Base-by-base conservation (phyloP, 1,140 invertebrate genomes). In the Papilio machaon region DNA sequence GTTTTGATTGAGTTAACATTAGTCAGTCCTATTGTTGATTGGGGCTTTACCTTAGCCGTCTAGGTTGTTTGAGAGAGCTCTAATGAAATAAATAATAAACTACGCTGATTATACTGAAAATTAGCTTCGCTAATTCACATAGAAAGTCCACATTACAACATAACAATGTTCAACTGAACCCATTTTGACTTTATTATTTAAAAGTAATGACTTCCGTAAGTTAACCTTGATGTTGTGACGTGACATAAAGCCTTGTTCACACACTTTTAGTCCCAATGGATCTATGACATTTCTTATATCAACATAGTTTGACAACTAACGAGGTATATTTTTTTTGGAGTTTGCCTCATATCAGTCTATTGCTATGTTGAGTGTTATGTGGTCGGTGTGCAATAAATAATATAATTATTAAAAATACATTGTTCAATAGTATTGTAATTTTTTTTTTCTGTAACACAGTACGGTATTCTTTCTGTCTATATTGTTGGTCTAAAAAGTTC, bases 171-270 rank as follows among this genome's bases (percentile, higher is more conserved):
- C 15, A 17, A 17, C 52, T 15, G 15, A 54, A 54, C 52, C 49
- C 10, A 54, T 17, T 38, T 9, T 43, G 15, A 47, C 2, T 73
- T 47, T 47, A 47, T 74, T 43, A 46, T n/a, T 74, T 19, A 70
- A 47, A 74, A 73, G 15, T 19, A 74, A n/a, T 23, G 38, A 74
- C 38, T 74, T 74, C 46, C 73, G 9, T 4, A 6, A 13, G 35
- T 6, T 30, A 19, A 52, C 73, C 38, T 73, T 80, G 73, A n/a
- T 30, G 79, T 3, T 17, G 13, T 74, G 7, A 43, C 38, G 38
- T 47, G 73, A 74, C n/a, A 7, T 47, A 74, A 74, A 19, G 73
- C 73, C 64, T 35, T 70, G 64, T 70, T 17, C 30, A 70, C 64
- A 74, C 38, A 47, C 73, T 19, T 74, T 13, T 38, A 74, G n/a